Evolutionary conservation across 2,797 vertebrate genomes (phyloP).

Genomic region (Heteromormyrus szaboi): DNA sequence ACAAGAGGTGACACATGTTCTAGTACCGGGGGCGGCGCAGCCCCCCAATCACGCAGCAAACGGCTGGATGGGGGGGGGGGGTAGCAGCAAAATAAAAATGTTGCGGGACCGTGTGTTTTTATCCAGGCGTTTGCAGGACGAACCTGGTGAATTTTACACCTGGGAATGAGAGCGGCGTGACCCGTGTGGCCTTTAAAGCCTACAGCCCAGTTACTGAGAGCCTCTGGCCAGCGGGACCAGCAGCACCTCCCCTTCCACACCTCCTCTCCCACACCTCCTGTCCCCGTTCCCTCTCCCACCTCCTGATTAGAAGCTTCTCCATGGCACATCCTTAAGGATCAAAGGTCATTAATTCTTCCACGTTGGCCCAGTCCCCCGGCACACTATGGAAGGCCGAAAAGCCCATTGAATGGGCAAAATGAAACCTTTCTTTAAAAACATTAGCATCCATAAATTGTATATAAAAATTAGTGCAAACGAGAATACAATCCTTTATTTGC

Average conservation of each 20-base stretch:
- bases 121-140: background rate
- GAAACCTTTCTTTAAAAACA: background rate
- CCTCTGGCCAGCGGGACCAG: background rate
- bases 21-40: background rate
- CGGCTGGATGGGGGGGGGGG: background rate
- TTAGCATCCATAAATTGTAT: background rate
- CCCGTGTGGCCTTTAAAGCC: background rate
- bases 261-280: background rate
- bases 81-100: background rate
- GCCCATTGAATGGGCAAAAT: background rate
- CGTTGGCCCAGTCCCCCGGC: background rate
- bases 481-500: background rate
- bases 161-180: background rate
- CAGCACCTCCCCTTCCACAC: background rate
- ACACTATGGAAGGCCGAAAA: background rate
- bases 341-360: conserved; percentile 29
- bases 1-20: too few relatives aligned
- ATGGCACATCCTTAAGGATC: background rate
- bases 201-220: background rate
- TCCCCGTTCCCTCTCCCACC: background rate
- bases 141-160: background rate
- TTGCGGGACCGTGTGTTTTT: background rate
- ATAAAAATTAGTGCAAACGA: background rate
- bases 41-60: background rate
- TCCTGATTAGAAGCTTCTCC: conserved; percentile 21